A percentile compares a stretch with the other conserved stretches of the same genome.
Conservation (phyloP, 2,113 vertebrate genomes). For the Bos indicus region DNA sequence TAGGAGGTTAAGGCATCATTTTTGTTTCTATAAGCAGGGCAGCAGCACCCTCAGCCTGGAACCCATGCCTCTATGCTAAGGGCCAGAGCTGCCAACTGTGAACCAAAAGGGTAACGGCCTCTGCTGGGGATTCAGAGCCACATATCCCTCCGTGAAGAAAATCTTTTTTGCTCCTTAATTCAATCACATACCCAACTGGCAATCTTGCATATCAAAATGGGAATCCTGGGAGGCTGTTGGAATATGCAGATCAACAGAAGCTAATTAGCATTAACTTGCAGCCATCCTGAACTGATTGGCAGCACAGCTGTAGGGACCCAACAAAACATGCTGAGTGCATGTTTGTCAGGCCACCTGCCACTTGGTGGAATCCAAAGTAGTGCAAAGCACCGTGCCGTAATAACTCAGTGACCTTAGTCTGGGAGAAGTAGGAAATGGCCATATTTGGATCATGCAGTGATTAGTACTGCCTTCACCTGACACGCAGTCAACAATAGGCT, state of each 20-base stretch:
- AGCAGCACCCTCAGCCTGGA: slow-evolving; percentile 53
- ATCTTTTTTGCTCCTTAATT: slow-evolving; percentile 81
- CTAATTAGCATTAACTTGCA: slow-evolving; percentile 90
- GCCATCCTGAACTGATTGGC: slow-evolving; percentile 86
- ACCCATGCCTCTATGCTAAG: slow-evolving; percentile 42
- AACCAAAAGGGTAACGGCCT: slow-evolving; percentile 71
- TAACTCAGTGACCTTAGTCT: slow-evolving; percentile 82
- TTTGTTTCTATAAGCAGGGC: slow-evolving; percentile 72
- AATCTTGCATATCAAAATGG: slow-evolving; percentile 85
- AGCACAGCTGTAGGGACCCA: slow-evolving; percentile 88
- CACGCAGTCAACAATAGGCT: slow-evolving; percentile 80
- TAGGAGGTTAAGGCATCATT: slow-evolving; percentile 49
- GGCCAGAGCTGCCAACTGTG: slow-evolving; percentile 68
- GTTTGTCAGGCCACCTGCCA: slow-evolving; percentile 88
- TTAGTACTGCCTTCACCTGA: slow-evolving; percentile 87
- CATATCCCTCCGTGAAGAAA: slow-evolving; percentile 74
- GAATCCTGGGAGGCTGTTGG: slow-evolving; percentile 85
- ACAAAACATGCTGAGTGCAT: slow-evolving; percentile 87
- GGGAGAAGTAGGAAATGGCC: slow-evolving; percentile 78
- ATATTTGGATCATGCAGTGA: slow-evolving; percentile 80
- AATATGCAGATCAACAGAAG: slow-evolving; percentile 89
- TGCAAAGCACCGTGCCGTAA: slow-evolving; percentile 80
- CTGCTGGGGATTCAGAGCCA: slow-evolving; percentile 72
- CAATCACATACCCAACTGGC: slow-evolving; percentile 84
- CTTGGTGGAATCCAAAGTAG: slow-evolving; percentile 84